Percentiles rank a stretch among this genome's conserved stretches.
These are phyloP conservation scores for Sarcoramphus papa DNA, from an alignment of 2,797 vertebrate genomes.

Conservation along the genomic window DNA sequence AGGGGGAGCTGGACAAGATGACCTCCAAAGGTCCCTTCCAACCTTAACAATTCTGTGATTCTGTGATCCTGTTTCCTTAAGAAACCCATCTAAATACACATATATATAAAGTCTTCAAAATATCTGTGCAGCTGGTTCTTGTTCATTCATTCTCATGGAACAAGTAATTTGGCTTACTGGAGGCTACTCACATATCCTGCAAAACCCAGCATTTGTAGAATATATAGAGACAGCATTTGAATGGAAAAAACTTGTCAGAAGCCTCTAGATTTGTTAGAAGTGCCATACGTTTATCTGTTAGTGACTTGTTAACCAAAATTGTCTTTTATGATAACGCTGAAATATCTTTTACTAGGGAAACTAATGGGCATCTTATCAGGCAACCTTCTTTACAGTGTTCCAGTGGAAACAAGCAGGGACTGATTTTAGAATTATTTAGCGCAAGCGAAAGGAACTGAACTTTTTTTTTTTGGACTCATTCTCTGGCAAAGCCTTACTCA, in stretches of 20 bases:
- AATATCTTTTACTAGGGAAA: neutral
- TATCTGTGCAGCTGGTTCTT: neutral
- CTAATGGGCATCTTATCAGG: neutral
- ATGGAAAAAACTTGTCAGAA: neutral
- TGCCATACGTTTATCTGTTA: neutral
- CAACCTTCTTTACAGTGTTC: neutral
- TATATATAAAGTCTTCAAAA: neutral
- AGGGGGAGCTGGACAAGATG: neutral
- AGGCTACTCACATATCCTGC: neutral
- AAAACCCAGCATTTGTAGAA: neutral
- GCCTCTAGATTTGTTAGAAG: neutral
- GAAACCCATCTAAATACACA: fast-evolving
- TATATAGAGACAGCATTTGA: neutral
- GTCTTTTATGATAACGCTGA: neutral
- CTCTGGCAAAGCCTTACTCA: neutral
- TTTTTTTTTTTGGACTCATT: neutral
- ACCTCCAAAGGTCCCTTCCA: neutral
- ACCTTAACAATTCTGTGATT: neutral
- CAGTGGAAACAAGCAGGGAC: neutral
- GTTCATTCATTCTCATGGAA: neutral
- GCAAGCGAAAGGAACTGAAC: neutral
- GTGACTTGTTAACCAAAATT: neutral
- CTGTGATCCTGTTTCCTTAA: neutral
- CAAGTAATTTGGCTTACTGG: neutral
- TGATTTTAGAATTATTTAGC: neutral